Evolutionary conservation across 2,888 invertebrate genomes (phyloP).

Genomic region (Carterocephalus palaemon): DNA sequence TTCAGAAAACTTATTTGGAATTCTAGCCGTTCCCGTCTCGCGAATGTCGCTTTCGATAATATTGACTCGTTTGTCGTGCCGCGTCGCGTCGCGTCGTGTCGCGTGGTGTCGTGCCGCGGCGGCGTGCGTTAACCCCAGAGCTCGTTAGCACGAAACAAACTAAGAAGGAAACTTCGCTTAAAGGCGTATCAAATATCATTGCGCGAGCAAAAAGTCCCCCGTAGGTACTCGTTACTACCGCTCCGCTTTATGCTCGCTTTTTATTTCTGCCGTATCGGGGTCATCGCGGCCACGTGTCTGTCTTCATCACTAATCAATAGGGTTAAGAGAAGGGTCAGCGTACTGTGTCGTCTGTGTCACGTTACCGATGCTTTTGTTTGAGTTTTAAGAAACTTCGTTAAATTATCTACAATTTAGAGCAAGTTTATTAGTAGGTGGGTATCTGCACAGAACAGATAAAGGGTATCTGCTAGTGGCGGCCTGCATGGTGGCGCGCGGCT

Average conservation of each 20-base stretch:
- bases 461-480: too few species aligned
- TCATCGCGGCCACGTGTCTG: too few species aligned
- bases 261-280: background rate
- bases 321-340: too few species aligned
- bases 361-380: too few species aligned
- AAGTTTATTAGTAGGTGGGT: too few species aligned
- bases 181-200: constrained; percentile 22
- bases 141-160: constrained; percentile 15
- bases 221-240: constrained; percentile 10
- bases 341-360: too few species aligned
- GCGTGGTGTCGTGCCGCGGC: background rate
- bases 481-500: too few species aligned
- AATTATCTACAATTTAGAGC: too few species aligned
- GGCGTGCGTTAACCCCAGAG: too few species aligned
- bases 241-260: constrained; percentile 5
- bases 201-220: constrained; percentile 19
- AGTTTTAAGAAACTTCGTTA: too few species aligned
- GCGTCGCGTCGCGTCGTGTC: background rate
- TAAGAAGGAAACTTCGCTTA: constrained; percentile 21
- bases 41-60: background rate
- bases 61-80: background rate
- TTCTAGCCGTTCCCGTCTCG: constrained; percentile 1
- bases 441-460: too few species aligned
- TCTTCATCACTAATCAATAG: too few species aligned
- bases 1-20: constrained; percentile 10